phyloP scores from a whole-genome alignment of 2,888 invertebrate species.

The Sesamia inferens region DNA sequence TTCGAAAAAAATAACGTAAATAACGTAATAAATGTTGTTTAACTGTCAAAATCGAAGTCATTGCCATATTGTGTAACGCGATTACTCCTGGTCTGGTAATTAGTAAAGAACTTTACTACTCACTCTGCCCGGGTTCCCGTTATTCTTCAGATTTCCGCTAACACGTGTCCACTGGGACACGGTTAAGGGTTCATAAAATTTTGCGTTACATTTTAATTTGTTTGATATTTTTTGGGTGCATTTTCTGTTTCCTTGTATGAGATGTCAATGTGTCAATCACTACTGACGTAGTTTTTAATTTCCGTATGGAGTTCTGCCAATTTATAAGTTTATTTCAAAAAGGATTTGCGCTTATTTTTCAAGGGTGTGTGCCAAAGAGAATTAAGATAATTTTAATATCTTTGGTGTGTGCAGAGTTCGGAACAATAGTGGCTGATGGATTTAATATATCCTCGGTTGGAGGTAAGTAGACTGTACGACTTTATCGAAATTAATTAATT shows the following conservation, averaged over 20 bases:
- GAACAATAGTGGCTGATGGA: background rate
- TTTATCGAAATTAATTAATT: background rate
- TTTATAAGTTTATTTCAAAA: background rate
- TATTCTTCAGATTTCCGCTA: background rate
- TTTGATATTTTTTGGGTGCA: background rate
- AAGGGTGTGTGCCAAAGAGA: too few relatives aligned
- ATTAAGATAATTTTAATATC: too few relatives aligned
- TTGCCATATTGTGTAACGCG: too few relatives aligned
- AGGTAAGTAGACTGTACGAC: background rate
- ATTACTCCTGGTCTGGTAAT: too few relatives aligned
- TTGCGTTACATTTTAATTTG: conserved; percentile 33
- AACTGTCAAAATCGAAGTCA: too few relatives aligned
- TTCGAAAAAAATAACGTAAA: too few relatives aligned
- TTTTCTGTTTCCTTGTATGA: conserved; percentile 5
- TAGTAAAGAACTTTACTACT: background rate
- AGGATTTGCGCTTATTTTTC: background rate
- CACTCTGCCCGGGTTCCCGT: background rate
- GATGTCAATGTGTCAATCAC: conserved; percentile 16
- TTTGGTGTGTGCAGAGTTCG: background rate
- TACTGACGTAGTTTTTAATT: conserved; percentile 16
- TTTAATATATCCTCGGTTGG: background rate
- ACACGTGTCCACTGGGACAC: conserved; percentile 13
- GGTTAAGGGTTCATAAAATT: background rate
- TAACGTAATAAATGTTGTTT: too few relatives aligned
- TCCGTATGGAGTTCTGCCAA: background rate